Evolutionary conservation across 2,888 invertebrate genomes (phyloP).

Genomic region (Mamestra brassicae): DNA sequence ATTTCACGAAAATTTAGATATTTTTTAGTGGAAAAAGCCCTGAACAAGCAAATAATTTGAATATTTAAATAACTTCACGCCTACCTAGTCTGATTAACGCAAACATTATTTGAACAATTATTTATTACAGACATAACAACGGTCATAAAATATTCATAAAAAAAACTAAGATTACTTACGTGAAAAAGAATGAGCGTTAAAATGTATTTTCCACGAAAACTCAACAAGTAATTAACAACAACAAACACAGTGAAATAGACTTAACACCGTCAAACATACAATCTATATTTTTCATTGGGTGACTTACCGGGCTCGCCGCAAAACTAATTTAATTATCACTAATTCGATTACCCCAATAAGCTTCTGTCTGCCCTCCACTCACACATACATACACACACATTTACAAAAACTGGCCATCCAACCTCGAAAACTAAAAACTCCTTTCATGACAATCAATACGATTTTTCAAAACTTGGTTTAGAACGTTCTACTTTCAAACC

Average conservation of each 20-base stretch:
- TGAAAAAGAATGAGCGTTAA: background rate
- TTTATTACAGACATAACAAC: background rate
- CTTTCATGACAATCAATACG: conserved; percentile 28
- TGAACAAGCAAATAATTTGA: conserved; percentile 9
- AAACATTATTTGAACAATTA: conserved; percentile 1
- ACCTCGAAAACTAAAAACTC: conserved; percentile 56
- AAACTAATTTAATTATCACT: conserved; percentile 87
- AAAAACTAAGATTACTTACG: conserved; percentile 35
- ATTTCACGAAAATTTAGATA: background rate
- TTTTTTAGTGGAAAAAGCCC: background rate
- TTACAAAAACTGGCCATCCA: conserved; percentile 41
- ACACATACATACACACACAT: conserved; percentile 61
- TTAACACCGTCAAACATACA: conserved; percentile 65
- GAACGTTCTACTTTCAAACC: conserved; percentile 39
- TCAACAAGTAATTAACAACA: conserved; percentile 49
- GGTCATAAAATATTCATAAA: background rate
- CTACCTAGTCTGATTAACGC: background rate
- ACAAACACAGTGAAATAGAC: conserved; percentile 56
- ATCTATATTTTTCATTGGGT: conserved; percentile 74
- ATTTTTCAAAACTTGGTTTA: conserved; percentile 51
- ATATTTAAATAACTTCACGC: conserved; percentile 14
- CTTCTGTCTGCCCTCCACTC: conserved; percentile 73
- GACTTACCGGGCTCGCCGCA: conserved; percentile 71
- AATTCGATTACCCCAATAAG: conserved; percentile 87
- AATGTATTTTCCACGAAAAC: conserved; percentile 26